A percentile compares a stretch with the other conserved stretches of the same genome.
Evolutionary conservation across 2,797 vertebrate genomes (phyloP).

Genomic region (Pantherophis vulpinus): DNA sequence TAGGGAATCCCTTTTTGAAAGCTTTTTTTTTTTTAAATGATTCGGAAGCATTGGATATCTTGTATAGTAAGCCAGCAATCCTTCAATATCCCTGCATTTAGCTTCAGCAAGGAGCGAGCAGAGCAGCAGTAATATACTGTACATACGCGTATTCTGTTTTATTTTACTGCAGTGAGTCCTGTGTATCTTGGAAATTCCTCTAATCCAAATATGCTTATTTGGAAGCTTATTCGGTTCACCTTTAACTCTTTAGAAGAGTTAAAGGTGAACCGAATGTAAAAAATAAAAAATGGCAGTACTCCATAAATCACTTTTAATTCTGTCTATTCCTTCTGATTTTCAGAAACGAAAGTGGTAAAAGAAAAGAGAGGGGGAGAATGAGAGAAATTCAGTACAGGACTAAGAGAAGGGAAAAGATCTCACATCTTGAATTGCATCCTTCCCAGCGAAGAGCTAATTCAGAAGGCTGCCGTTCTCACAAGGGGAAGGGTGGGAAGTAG

Average conservation of each 20-base stretch:
- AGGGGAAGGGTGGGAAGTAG: not conserved
- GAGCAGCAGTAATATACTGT: not conserved
- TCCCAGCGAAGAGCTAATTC: not conserved
- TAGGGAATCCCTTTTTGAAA: slow-evolving; percentile 43
- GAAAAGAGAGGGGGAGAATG: not conserved
- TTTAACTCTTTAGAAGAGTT: not conserved
- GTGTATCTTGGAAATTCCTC: not conserved
- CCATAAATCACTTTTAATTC: not conserved
- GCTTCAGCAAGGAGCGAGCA: not conserved
- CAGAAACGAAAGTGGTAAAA: accelerated
- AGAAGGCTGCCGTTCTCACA: not conserved
- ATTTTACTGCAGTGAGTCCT: not conserved
- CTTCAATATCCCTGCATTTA: slow-evolving; percentile 34
- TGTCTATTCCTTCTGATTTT: not conserved
- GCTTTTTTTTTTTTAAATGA: not conserved
- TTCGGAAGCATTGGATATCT: slow-evolving; percentile 16
- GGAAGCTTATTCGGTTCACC: too few relatives aligned
- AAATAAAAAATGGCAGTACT: not conserved
- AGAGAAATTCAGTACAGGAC: not conserved
- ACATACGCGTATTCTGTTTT: not conserved
- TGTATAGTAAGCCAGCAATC: slow-evolving; percentile 1
- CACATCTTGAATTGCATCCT: not conserved
- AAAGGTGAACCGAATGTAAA: not conserved
- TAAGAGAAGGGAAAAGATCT: not conserved
- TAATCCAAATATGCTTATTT: not conserved